These are phyloP conservation scores for Berghia stephanieae DNA, from an alignment of 1,140 invertebrate species.

Conservation along the genomic window DNA sequence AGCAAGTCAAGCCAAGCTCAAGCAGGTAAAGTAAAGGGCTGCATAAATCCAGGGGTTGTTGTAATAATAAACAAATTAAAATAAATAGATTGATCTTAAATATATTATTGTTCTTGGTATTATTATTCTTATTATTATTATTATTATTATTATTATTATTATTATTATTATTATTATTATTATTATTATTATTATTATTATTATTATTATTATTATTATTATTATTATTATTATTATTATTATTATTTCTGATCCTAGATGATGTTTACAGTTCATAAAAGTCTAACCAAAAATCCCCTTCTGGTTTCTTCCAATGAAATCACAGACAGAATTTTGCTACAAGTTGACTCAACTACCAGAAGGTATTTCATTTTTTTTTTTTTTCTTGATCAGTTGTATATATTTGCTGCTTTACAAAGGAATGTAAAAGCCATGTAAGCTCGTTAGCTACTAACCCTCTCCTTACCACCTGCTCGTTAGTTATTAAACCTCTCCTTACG, in stretches of 20 bases:
- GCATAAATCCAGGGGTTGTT: too few species aligned
- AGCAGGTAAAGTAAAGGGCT: constrained; percentile 60
- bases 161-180: constrained; percentile 49
- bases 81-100: too few species aligned
- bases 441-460: too few species aligned
- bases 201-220: neutral
- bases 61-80: too few species aligned
- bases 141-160: constrained; percentile 71
- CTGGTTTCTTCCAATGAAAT: constrained; percentile 30
- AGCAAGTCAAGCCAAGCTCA: constrained; percentile 59
- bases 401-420: neutral
- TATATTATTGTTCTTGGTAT: too few species aligned
- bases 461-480: neutral
- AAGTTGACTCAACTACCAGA: constrained; percentile 68
- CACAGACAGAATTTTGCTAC: constrained; percentile 69
- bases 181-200: constrained; percentile 50
- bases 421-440: neutral
- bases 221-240: neutral
- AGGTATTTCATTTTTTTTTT: constrained; percentile 50
- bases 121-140: neutral
- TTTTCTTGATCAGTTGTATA: neutral
- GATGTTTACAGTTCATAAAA: constrained; percentile 60
- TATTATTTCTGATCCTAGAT: constrained; percentile 53
- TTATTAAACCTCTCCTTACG: too few species aligned
- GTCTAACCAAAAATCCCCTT: constrained; percentile 41